phyloP scores from a whole-genome alignment of 2,888 invertebrate species.

The Eristalis tenax region DNA sequence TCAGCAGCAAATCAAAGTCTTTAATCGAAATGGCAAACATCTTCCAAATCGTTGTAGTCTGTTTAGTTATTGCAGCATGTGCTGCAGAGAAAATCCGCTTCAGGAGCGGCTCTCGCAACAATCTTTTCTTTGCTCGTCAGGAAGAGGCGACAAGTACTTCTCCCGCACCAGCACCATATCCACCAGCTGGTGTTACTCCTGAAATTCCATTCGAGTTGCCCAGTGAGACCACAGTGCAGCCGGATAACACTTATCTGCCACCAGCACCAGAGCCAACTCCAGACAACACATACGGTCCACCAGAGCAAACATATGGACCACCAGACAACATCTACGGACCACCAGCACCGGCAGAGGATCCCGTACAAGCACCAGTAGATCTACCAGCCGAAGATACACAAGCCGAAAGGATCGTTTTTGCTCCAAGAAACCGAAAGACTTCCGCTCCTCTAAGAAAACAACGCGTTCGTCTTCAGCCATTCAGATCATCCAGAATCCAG shows the following conservation, averaged over 20 bases:
- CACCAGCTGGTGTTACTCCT: constrained; percentile 58
- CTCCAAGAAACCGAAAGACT: constrained; percentile 20
- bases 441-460: constrained; percentile 26
- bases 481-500: constrained; percentile 45
- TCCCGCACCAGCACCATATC: constrained; percentile 45
- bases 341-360: constrained; percentile 24
- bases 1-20: constrained; percentile 20
- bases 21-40: constrained; percentile 48
- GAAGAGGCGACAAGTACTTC: constrained; percentile 49
- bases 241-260: constrained; percentile 61
- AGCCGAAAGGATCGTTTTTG: constrained; percentile 45
- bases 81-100: constrained; percentile 47
- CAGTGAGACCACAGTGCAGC: constrained; percentile 46
- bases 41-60: constrained; percentile 31
- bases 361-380: constrained; percentile 1
- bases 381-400: constrained; percentile 23
- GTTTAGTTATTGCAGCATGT: background rate
- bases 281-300: constrained; percentile 54
- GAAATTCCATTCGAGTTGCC: constrained; percentile 54
- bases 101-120: background rate
- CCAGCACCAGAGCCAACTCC: constrained; percentile 51
- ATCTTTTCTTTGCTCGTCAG: constrained; percentile 52
- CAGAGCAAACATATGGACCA: constrained; percentile 40
- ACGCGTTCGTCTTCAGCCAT: constrained; percentile 10
- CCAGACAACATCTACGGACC: constrained; percentile 57